These are phyloP conservation scores for Sebastes fasciatus DNA, from an alignment of 2,113 vertebrate species.

Conservation along the genomic window DNA sequence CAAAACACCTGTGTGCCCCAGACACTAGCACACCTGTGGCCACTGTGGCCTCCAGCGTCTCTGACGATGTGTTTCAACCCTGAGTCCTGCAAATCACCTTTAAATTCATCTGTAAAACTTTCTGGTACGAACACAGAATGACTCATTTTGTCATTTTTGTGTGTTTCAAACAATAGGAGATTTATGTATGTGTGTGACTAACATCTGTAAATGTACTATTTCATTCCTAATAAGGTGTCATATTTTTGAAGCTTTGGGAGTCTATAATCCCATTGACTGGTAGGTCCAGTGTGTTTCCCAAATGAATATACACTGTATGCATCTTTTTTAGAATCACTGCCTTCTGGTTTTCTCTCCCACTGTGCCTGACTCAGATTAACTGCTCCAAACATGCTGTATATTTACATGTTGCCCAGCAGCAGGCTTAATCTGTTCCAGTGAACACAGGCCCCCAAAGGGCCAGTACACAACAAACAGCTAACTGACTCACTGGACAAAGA, in stretches of 20 bases:
- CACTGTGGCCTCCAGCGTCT: background rate
- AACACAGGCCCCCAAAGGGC: constrained; percentile 38
- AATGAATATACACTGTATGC: background rate
- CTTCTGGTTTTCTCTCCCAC: constrained; percentile 39
- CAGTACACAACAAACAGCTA: constrained; percentile 23
- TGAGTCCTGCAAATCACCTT: background rate
- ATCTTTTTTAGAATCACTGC: constrained; percentile 31
- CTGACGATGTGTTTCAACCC: background rate
- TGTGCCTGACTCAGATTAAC: constrained; percentile 53
- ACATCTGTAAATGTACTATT: background rate
- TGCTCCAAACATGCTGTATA: constrained; percentile 27
- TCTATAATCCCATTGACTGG: background rate
- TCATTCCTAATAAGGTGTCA: background rate
- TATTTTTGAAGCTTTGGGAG: background rate
- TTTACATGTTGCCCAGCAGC: constrained; percentile 24
- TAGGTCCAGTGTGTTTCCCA: background rate
- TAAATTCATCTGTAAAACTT: too few relatives aligned
- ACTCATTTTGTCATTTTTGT: background rate
- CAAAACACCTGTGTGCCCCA: background rate
- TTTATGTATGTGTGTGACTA: background rate
- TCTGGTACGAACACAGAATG: background rate
- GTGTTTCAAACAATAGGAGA: background rate
- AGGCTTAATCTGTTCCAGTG: constrained; percentile 49
- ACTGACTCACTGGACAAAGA: constrained; percentile 18
- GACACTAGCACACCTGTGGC: background rate